Base-by-base conservation (phyloP, 2,888 invertebrate species). In the Phymatocera aterrima region DNA sequence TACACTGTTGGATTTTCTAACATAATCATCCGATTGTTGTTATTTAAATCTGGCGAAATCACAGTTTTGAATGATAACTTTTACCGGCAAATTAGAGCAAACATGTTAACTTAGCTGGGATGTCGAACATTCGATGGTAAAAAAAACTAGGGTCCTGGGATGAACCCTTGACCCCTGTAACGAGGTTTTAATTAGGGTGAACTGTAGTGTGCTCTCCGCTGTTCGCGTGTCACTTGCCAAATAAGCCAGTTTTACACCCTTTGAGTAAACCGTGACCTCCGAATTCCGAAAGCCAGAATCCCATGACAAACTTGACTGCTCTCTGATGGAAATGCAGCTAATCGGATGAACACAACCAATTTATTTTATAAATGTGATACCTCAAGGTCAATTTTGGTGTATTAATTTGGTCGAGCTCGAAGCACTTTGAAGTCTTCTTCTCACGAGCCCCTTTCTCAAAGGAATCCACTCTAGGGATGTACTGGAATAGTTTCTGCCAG, bases 161-260 rank as follows among this genome's bases (percentile, higher is more conserved):
- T 57, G 28, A 57, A 28, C 57, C 57, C 57, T 57, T 28, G 57
- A 57, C 57, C 57, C 57, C 28, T 57, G 57, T 57, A 57, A 57
- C 57, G 57, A 57, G 57, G 28, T 28, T 57, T 57, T 57, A 57
- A 57, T 10, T 57, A 57, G 57, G 57, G 57, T 28, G 5, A 57
- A 57, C 57, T 57, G 28, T 57, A 28, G 57, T 57, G 28, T 15
- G 28, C 57, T 28, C 57, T 28, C 15, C 57, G 12, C 57, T 57
- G 57, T 57, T 28, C 57, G 15, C 24, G 21, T 57, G 21, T 57
- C 57, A 28, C 28, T 57, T 28, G 57, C 28, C 28, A 57, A 57
- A 57, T 57, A 57, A 15, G 57, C 57, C 57, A 57, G 57, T 57
- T 28, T 24, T 57, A 57, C 10, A 57, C 28, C 57, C 28, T 15